Evolutionary conservation across 2,113 vertebrate genomes (phyloP).

Genomic region (Pluvialis apricaria): DNA sequence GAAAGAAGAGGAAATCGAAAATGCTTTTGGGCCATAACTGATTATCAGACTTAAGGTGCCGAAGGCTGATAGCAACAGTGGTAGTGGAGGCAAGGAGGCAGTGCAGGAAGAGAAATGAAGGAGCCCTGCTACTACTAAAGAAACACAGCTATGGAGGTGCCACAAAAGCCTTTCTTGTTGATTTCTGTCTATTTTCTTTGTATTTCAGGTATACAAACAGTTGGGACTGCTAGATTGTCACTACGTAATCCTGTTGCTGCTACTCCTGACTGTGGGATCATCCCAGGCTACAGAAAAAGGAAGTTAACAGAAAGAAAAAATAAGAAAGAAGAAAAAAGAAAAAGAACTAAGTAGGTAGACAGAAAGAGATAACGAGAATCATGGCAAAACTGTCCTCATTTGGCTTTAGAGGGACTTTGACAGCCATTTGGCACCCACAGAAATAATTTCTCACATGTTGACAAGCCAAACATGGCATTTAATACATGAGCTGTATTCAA

Average conservation of each 20-base stretch:
- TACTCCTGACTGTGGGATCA: not conserved
- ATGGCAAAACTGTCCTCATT: not conserved
- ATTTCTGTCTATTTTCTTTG: not conserved
- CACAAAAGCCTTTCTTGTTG: not conserved
- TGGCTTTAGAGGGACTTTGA: not conserved
- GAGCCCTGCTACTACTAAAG: not conserved
- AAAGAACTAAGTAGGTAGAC: not conserved
- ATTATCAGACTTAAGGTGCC: not conserved
- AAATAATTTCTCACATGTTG: not conserved
- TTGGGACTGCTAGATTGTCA: not conserved
- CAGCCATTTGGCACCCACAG: not conserved
- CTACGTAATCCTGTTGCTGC: not conserved
- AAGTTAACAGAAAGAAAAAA: not conserved
- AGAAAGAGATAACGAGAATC: not conserved
- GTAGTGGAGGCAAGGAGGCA: not conserved
- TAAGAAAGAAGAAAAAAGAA: not conserved
- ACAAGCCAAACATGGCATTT: not conserved
- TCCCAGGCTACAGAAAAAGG: not conserved
- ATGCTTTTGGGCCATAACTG: slow-evolving; percentile 9
- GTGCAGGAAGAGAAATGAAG: not conserved
- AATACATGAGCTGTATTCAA: not conserved
- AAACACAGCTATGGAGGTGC: not conserved
- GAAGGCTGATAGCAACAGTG: not conserved
- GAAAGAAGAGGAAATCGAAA: slow-evolving; percentile 29
- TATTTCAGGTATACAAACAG: not conserved